phyloP scores from a whole-genome alignment of 2,113 vertebrate genomes.

The Cheilinus undulatus region DNA sequence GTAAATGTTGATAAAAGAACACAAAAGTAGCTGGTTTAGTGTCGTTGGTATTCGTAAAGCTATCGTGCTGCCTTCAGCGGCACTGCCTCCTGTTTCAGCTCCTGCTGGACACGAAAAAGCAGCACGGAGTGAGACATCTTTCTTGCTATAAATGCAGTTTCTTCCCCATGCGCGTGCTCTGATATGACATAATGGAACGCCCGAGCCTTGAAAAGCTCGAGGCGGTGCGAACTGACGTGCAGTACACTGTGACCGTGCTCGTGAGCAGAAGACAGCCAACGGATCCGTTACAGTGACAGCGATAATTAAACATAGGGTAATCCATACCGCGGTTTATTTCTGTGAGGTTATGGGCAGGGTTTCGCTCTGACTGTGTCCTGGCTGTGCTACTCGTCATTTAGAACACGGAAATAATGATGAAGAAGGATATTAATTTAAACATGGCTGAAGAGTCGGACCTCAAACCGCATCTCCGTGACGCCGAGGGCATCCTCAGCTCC shows the following conservation, averaged over 20 bases:
- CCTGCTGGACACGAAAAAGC: neutral
- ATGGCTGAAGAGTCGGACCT: conserved; percentile 83
- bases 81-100: neutral
- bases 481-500: conserved; percentile 85
- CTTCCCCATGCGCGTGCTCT: conserved; percentile 80
- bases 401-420: conserved; percentile 85
- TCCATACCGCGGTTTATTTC: neutral
- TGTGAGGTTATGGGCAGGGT: conserved; percentile 63
- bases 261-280: conserved; percentile 69
- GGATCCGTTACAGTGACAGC: neutral
- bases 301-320: neutral
- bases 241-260: neutral
- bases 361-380: conserved; percentile 70
- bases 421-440: conserved; percentile 87
- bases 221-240: conserved; percentile 38
- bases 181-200: conserved; percentile 86
- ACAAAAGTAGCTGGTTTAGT: too few relatives aligned
- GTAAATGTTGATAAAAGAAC: too few relatives aligned
- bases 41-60: too few relatives aligned
- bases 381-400: conserved; percentile 33
- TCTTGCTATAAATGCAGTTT: conserved; percentile 68
- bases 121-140: conserved; percentile 50
- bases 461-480: conserved; percentile 81
- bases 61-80: neutral
- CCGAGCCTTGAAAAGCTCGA: conserved; percentile 80